A percentile compares a stretch with the other conserved stretches of the same genome.
Evolutionary conservation across 2,113 vertebrate genomes (phyloP).

Genomic region (Anas platyrhynchos): DNA sequence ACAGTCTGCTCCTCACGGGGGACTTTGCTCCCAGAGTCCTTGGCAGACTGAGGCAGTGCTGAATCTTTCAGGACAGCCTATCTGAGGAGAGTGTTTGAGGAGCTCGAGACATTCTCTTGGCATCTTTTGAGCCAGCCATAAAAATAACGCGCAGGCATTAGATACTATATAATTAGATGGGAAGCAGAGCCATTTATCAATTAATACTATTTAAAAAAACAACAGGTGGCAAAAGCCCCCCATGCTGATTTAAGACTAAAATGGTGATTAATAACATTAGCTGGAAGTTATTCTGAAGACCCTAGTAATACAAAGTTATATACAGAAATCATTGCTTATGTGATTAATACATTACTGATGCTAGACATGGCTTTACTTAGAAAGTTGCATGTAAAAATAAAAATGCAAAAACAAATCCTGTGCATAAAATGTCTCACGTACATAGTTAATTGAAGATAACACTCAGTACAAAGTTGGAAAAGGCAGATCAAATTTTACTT

Average conservation of each 20-base stretch:
- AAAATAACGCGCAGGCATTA: not conserved
- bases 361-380: not conserved
- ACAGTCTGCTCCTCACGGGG: not conserved
- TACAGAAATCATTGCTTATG: not conserved
- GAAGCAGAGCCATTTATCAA: not conserved
- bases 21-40: not conserved
- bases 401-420: not conserved
- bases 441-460: not conserved
- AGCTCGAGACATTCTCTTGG: not conserved
- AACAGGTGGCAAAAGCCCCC: not conserved
- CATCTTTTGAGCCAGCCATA: not conserved
- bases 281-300: not conserved
- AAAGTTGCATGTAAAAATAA: not conserved
- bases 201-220: not conserved
- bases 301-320: not conserved
- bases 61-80: not conserved
- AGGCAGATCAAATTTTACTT: not conserved
- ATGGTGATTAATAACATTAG: not conserved
- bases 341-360: not conserved
- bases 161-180: not conserved
- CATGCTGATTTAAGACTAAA: not conserved
- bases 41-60: not conserved
- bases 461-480: not conserved
- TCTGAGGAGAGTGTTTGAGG: not conserved
- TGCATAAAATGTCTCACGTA: not conserved